These are phyloP conservation scores for Arion vulgaris DNA, from an alignment of 1,140 invertebrate species.

Conservation along the genomic window DNA sequence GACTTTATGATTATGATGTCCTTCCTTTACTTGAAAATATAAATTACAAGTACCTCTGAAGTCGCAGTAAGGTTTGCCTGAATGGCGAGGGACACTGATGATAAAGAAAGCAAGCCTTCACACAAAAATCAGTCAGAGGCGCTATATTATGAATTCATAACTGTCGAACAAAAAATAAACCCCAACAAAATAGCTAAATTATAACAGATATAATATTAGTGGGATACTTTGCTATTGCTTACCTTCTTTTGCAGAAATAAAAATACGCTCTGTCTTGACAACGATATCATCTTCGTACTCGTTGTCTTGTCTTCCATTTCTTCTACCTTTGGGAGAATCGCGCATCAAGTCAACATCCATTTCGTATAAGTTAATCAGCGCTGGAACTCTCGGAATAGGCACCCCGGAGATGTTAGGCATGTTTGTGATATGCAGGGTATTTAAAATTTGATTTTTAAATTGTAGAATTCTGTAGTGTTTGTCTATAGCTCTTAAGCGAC, in stretches of 20 bases:
- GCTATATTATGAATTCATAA: no score
- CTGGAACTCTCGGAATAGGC: conserved; percentile 9
- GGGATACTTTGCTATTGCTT: background rate
- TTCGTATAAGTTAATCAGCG: background rate
- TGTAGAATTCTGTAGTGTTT: background rate
- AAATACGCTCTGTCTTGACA: conserved; percentile 11
- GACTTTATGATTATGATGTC: no score
- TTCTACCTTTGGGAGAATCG: background rate
- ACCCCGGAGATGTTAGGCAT: background rate
- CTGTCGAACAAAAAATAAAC: no score
- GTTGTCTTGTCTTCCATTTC: background rate
- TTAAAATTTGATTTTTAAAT: conserved; percentile 14
- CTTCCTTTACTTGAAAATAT: no score
- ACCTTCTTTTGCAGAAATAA: conserved; percentile 6
- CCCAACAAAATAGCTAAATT: no score
- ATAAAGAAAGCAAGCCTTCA: no score
- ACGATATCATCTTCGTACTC: conserved; percentile 1
- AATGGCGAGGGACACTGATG: no score
- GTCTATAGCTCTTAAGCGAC: background rate
- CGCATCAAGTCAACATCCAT: background rate
- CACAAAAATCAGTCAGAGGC: no score
- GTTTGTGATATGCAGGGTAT: background rate
- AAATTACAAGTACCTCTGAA: no score
- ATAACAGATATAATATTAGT: no score
- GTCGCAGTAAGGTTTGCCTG: no score